Evolutionary conservation across 1,140 invertebrate species (phyloP).

Genomic region (Lucilia cuprina): DNA sequence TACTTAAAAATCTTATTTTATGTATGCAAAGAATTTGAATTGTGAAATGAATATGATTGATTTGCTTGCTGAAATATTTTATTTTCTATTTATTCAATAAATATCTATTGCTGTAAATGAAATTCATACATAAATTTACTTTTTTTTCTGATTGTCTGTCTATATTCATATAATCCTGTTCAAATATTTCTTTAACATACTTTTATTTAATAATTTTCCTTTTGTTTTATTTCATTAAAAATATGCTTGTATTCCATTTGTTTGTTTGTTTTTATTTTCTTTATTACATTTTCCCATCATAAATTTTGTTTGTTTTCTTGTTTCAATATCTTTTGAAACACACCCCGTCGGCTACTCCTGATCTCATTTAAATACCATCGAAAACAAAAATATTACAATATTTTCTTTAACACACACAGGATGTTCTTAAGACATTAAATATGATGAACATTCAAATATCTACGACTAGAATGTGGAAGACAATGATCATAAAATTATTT

Average conservation of each 20-base stretch:
- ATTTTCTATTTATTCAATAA: not conserved
- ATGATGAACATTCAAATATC: not conserved
- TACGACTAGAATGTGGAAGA: not conserved
- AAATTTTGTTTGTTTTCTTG: not conserved
- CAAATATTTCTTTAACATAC: not conserved
- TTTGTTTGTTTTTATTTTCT: constrained; percentile 26
- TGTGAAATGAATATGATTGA: not conserved
- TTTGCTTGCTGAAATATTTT: not conserved
- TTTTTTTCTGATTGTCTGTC: no score
- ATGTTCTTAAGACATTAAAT: not conserved
- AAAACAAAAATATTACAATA: not conserved
- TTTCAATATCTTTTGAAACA: not conserved
- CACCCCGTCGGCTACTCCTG: not conserved
- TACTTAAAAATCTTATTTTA: not conserved
- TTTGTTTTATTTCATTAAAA: constrained; percentile 5
- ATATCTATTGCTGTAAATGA: not conserved
- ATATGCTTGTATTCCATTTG: not conserved
- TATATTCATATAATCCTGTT: not conserved
- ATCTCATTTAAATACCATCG: constrained; percentile 16
- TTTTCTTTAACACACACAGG: not conserved
- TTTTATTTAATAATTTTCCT: not conserved
- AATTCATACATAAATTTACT: no score
- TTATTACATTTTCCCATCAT: constrained; percentile 28
- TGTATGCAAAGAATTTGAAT: not conserved
- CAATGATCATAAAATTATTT: not conserved